Evolutionary conservation across 1,140 invertebrate species (phyloP).

Genomic region (Drosophila navojoa): DNA sequence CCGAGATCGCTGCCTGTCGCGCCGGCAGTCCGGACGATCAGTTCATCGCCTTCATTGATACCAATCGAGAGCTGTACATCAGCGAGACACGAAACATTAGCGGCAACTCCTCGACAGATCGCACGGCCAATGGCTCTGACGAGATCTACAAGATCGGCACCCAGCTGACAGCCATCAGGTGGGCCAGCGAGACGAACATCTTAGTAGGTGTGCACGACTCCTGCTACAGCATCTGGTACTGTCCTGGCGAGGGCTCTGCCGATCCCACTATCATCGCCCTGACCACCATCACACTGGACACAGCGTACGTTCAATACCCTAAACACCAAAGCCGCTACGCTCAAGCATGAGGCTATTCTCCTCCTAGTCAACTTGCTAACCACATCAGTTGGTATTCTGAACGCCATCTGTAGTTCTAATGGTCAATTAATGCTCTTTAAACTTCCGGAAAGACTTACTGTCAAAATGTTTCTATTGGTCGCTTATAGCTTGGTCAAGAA

Average conservation of each 20-base stretch:
- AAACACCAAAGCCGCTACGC: background rate
- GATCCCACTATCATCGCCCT: constrained; percentile 88
- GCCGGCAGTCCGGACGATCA: constrained; percentile 88
- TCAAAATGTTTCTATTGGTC: too few relatives aligned
- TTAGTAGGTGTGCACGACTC: constrained; percentile 93
- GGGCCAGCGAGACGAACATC: constrained; percentile 94
- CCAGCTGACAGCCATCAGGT: constrained; percentile 91
- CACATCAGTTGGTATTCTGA: too few relatives aligned
- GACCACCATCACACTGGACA: constrained; percentile 84
- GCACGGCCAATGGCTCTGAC: constrained; percentile 25
- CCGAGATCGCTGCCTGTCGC: constrained; percentile 90
- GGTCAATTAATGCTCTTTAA: too few relatives aligned
- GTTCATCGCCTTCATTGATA: constrained; percentile 91
- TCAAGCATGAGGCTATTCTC: background rate
- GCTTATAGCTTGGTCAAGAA: too few relatives aligned
- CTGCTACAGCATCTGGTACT: constrained; percentile 93
- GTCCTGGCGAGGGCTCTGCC: constrained; percentile 89
- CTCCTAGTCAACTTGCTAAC: background rate
- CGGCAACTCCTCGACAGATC: background rate
- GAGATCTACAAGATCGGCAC: constrained; percentile 89
- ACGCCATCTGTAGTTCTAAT: too few relatives aligned
- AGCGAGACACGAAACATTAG: constrained; percentile 86
- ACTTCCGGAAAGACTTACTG: too few relatives aligned
- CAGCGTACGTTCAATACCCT: constrained; percentile 86
- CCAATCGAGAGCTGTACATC: constrained; percentile 92